Base-by-base conservation (phyloP, 2,888 invertebrate species). In the Thereva nobilitata region DNA sequence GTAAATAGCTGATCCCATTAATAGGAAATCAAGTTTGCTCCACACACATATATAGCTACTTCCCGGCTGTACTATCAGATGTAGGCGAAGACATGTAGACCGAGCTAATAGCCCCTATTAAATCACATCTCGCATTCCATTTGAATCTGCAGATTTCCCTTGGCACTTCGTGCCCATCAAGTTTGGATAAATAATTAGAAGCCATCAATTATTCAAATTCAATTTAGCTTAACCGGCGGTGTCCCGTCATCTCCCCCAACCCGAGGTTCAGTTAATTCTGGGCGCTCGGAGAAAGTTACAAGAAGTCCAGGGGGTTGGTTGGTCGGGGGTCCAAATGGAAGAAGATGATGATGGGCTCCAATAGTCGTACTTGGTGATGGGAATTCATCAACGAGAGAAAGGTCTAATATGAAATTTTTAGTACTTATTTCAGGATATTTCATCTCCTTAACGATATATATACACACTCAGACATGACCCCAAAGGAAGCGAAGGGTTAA, bases 131-230 rank as follows among this genome's bases (percentile, higher is more conserved):
- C 68, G 71, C 70, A 73, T 73, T 73, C 72, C 68, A 72, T 72
- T 73, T 73, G 70, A 70, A 67, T 67, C 64, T 64, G 67, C 66
- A 49, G 61, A 70, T 68, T 67, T 70, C 61, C 38, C 42, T 37
- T 67, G 61, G 52, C 63, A 54, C 59, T 66, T 61, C 68, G 64
- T 63, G 61, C 66, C 56, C 68, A 71, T 72, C 72, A 72, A 71
- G 70, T 72, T 70, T 70, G 70, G 71, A 70, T 72, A 71, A 73
- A 72, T 73, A 72, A 73, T 73, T 73, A 72, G 71, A 70, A 54
- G 67, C 67, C 72, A 73, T 73, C 71, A 72, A 72, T 73, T 73
- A 73, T 73, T 73, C 72, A 73, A 73, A 73, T 73, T 72, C 72
- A 73, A 73, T 73, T 73, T 73, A 71, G 71, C 70, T 70, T 66